Base-by-base conservation (phyloP, 1,140 invertebrate species). In the Ceratitis capitata region DNA sequence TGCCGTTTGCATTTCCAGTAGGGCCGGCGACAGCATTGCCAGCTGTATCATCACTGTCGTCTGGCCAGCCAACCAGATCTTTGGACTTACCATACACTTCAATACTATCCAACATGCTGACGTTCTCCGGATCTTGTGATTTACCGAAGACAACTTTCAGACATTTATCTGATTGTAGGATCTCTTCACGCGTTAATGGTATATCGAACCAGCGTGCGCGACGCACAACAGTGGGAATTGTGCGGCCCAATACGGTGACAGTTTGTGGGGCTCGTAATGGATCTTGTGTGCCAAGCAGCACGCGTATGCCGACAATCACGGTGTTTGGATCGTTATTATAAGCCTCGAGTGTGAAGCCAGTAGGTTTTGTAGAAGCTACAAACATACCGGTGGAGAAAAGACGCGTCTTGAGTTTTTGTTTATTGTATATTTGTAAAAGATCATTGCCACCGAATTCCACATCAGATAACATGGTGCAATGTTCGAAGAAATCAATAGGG, bases 381-480 rank as follows among this genome's bases (percentile, higher is more conserved):
- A 98, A 98, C 92, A 98, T 95, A 29, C 96, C 96, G 3, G 95
- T 96, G 0, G 97, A 97, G 89, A 98, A 98, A 0, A 99, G 94
- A 51, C 98, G 93, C 87, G 98, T 96, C 92, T 99, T 99, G 2
- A 99, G 94, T 92, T 99, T 98, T n/a, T 96, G 95, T 0, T 95
- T 95, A 90, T 99, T 99, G 89, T 99, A 99, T 56, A 99, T 96
- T 93, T 99, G 98, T 0, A 99, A 92, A 0, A 99, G 92, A 93
- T 99, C 98, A 92, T 98, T 98, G 2, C 98, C 98, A 32, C 98
- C 98, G 91, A 97, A 99, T 91, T 99, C 98, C 1, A 99, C 95
- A 87, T 99, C 98, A 88, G 95, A 96, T 94, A 99, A 95, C 10
- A 95, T 94, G 85, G 96, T 95, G 91, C 98, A 99, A 89, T 98